Evolutionary conservation across 2,113 vertebrate species (phyloP).

Genomic region (Phylloscopus trochilus): DNA sequence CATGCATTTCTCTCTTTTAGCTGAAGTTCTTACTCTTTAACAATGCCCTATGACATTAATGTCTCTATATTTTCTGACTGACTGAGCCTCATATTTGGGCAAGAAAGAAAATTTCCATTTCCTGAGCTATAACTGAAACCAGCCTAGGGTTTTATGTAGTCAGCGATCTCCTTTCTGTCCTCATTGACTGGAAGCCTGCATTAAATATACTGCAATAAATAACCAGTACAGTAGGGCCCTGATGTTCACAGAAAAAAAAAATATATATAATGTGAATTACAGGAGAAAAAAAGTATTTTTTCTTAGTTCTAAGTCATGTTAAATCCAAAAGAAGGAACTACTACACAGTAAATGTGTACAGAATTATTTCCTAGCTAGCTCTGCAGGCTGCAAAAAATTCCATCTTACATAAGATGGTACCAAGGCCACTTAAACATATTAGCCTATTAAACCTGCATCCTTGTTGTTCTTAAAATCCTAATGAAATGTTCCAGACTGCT

Average conservation of each 20-base stretch:
- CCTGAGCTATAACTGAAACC: background rate
- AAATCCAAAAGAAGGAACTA: constrained; percentile 54
- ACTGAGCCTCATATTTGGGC: background rate
- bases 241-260: constrained; percentile 44
- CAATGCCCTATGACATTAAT: background rate
- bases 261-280: constrained; percentile 58
- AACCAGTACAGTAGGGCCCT: background rate
- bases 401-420: constrained; percentile 69
- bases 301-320: constrained; percentile 56
- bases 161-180: background rate
- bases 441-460: constrained; percentile 64
- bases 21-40: background rate
- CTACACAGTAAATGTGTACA: constrained; percentile 55
- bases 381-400: constrained; percentile 66
- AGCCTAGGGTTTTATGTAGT: background rate
- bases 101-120: background rate
- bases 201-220: constrained; percentile 1
- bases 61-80: background rate
- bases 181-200: background rate
- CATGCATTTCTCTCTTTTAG: background rate
- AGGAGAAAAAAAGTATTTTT: constrained; percentile 36
- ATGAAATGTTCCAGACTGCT: constrained; percentile 62
- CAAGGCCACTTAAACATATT: constrained; percentile 68
- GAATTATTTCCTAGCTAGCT: constrained; percentile 70
- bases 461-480: constrained; percentile 71